Evolutionary conservation across 2,888 invertebrate genomes (phyloP).

Genomic region (Elaeidobius kamerunicus): DNA sequence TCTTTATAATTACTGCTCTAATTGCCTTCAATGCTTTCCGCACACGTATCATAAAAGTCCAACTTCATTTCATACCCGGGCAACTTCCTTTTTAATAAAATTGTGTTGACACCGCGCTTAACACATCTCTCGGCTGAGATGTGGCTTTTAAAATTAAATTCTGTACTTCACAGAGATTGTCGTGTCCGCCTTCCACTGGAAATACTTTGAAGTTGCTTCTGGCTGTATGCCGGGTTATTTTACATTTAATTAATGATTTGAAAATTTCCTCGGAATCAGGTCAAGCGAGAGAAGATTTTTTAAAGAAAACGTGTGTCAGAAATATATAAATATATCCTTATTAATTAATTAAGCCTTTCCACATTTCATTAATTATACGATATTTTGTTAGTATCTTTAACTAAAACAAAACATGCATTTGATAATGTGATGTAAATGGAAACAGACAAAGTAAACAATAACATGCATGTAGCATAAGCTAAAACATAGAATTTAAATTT

Average conservation of each 20-base stretch:
- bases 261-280: no score
- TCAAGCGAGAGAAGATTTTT: no score
- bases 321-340: no score
- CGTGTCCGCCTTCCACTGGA: background rate
- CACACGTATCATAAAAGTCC: conserved; percentile 7
- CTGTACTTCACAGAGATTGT: conserved; percentile 1
- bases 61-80: conserved; percentile 14
- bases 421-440: no score
- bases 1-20: background rate
- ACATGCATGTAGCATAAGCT: background rate
- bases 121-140: conserved; percentile 11
- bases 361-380: no score
- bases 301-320: no score
- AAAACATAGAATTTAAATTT: conserved; percentile 2
- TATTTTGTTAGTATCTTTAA: no score
- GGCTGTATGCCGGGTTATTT: background rate
- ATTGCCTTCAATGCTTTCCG: background rate
- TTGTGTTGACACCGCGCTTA: conserved; percentile 15
- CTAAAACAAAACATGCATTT: no score
- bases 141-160: conserved; percentile 21
- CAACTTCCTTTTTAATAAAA: conserved; percentile 16
- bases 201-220: background rate
- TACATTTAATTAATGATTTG: background rate
- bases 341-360: no score
- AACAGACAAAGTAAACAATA: no score